These are phyloP conservation scores for Coryphaenoides rupestris DNA, from an alignment of 2,113 vertebrate species.

Conservation along the genomic window DNA sequence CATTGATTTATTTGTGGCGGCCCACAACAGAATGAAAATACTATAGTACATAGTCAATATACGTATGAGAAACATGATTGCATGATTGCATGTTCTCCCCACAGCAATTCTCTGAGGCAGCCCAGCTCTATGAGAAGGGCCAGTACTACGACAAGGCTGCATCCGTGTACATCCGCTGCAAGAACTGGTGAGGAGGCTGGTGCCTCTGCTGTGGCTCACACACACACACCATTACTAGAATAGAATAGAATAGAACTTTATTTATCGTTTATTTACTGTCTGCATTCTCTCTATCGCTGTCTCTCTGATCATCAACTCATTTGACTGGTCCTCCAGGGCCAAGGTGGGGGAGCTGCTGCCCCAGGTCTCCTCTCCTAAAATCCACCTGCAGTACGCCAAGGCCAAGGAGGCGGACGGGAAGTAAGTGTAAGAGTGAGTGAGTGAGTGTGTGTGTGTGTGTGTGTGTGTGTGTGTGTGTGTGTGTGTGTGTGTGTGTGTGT, in stretches of 20 bases:
- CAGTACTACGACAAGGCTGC: constrained; percentile 95
- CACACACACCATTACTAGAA: background rate
- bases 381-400: constrained; percentile 95
- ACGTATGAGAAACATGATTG: too few relatives aligned
- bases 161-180: constrained; percentile 94
- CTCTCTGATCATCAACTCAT: background rate
- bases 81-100: too few relatives aligned
- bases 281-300: too few relatives aligned
- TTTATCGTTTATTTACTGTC: too few relatives aligned
- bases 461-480: background rate
- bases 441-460: constrained; percentile 59
- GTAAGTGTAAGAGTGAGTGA: constrained; percentile 57
- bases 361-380: constrained; percentile 89
- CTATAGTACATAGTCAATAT: too few relatives aligned
- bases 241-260: background rate
- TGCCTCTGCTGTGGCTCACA: too few relatives aligned
- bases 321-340: constrained; percentile 15
- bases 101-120: constrained; percentile 96
- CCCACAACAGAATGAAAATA: too few relatives aligned
- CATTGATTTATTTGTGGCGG: too few relatives aligned
- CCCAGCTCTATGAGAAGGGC: constrained; percentile 95
- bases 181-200: constrained; percentile 88
- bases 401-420: constrained; percentile 95
- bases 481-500: too few relatives aligned
- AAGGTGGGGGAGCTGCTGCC: constrained; percentile 95